Conservation (phyloP, 2,797 vertebrate species). For the Valencia hispanica region DNA sequence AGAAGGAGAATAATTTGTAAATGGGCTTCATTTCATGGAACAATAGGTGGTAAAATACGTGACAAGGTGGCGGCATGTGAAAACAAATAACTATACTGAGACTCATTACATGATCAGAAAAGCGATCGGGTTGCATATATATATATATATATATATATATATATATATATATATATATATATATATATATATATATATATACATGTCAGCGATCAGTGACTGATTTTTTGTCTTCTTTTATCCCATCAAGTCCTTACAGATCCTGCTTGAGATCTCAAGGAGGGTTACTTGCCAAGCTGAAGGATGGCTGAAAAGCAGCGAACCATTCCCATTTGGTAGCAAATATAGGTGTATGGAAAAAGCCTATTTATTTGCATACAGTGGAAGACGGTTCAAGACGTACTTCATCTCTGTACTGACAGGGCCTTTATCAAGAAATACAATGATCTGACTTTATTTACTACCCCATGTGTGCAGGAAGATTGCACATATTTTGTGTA, state of each 20-base stretch:
- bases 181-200: too few relatives aligned
- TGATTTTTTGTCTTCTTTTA: constrained; percentile 43
- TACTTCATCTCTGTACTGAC: constrained; percentile 9
- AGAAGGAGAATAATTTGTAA: constrained; percentile 72
- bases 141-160: too few relatives aligned
- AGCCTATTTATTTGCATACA: constrained; percentile 27
- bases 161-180: too few relatives aligned
- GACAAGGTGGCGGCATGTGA: constrained; percentile 64
- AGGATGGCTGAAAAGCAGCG: constrained; percentile 19
- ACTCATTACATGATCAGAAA: constrained; percentile 63
- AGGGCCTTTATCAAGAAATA: constrained; percentile 24
- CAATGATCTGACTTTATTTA: constrained; percentile 21
- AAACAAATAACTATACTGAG: constrained; percentile 63
- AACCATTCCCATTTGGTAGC: constrained; percentile 40
- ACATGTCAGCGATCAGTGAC: too few relatives aligned
- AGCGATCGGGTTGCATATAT: constrained; percentile 1
- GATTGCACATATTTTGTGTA: background rate
- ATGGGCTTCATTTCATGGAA: constrained; percentile 68
- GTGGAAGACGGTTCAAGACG: constrained; percentile 37
- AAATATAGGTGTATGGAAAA: constrained; percentile 31
- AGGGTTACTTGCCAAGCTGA: constrained; percentile 30
- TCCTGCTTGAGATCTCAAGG: constrained; percentile 49
- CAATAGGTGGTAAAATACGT: constrained; percentile 60
- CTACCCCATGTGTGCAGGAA: too few relatives aligned
- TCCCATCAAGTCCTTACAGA: constrained; percentile 42